Percentiles rank a stretch among this genome's conserved stretches.
Conservation (phyloP, 2,888 invertebrate genomes). For the Eudemis profundana region DNA sequence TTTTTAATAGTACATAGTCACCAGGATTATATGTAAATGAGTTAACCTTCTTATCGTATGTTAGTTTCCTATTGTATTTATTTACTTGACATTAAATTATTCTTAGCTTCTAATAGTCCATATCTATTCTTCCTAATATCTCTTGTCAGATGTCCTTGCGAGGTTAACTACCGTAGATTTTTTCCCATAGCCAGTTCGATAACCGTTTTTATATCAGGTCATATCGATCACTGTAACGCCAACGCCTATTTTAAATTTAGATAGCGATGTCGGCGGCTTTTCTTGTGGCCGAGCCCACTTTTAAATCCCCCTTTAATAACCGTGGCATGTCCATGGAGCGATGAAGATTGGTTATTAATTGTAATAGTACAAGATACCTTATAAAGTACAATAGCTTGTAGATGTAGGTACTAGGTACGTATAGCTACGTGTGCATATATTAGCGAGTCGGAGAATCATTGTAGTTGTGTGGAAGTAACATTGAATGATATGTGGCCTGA, state of each 20-base stretch:
- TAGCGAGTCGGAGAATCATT: too few relatives aligned
- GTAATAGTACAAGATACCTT: conserved; percentile 28
- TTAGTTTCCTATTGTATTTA: too few relatives aligned
- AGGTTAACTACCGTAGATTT: conserved; percentile 52
- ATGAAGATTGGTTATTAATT: conserved; percentile 34
- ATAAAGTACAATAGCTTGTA: conserved; percentile 20
- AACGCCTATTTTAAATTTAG: conserved; percentile 39
- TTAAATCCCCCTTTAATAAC: conserved; percentile 33
- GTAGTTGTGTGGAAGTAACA: too few relatives aligned
- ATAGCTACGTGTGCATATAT: too few relatives aligned
- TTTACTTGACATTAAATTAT: too few relatives aligned
- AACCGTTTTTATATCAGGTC: conserved; percentile 42
- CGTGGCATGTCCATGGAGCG: conserved; percentile 21
- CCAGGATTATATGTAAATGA: too few relatives aligned
- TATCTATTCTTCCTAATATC: conserved; percentile 41
- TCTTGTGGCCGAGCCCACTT: conserved; percentile 33
- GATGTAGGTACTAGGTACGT: background rate
- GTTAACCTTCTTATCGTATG: too few relatives aligned
- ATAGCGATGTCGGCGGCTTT: conserved; percentile 38
- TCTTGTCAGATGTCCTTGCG: conserved; percentile 53
- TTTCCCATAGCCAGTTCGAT: conserved; percentile 39
- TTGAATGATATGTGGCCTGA: too few relatives aligned
- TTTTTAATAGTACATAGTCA: too few relatives aligned
- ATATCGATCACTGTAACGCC: conserved; percentile 44
- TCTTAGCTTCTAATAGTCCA: too few relatives aligned